phyloP scores from a whole-genome alignment of 2,888 invertebrate genomes.

The Eilema griseolum region DNA sequence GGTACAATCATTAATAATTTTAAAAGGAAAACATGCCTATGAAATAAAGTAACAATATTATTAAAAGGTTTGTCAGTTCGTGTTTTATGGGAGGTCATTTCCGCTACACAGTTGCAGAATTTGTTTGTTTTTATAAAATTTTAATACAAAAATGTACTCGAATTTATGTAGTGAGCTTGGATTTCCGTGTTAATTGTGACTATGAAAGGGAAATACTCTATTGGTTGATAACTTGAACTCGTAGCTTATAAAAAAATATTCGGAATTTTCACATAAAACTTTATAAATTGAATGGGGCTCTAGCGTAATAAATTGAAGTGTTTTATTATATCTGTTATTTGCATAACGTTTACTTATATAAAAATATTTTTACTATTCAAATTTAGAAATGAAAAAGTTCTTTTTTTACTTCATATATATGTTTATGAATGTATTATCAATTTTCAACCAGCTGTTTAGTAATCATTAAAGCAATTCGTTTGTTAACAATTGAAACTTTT shows the following conservation, averaged over 20 bases:
- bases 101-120: constrained; percentile 37
- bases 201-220: constrained; percentile 35
- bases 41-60: constrained; percentile 59
- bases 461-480: too few species aligned
- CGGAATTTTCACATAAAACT: background rate
- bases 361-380: too few species aligned
- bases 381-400: too few species aligned
- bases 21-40: constrained; percentile 47
- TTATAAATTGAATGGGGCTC: background rate
- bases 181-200: constrained; percentile 26
- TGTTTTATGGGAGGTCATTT: constrained; percentile 47
- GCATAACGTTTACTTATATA: background rate
- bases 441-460: too few species aligned
- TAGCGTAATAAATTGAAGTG: background rate
- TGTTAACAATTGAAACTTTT: too few species aligned
- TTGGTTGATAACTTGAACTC: constrained; percentile 19
- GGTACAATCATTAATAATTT: constrained; percentile 54
- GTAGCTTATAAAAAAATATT: background rate
- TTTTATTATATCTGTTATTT: background rate
- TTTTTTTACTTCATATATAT: too few species aligned
- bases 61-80: constrained; percentile 53
- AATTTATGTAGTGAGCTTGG: constrained; percentile 22
- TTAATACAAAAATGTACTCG: constrained; percentile 29
- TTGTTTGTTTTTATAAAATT: constrained; percentile 34
- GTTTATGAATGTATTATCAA: too few species aligned